A percentile compares a stretch with the other conserved stretches of the same genome.
Conservation (phyloP, 2,113 vertebrate species). For the Esox niger region DNA sequence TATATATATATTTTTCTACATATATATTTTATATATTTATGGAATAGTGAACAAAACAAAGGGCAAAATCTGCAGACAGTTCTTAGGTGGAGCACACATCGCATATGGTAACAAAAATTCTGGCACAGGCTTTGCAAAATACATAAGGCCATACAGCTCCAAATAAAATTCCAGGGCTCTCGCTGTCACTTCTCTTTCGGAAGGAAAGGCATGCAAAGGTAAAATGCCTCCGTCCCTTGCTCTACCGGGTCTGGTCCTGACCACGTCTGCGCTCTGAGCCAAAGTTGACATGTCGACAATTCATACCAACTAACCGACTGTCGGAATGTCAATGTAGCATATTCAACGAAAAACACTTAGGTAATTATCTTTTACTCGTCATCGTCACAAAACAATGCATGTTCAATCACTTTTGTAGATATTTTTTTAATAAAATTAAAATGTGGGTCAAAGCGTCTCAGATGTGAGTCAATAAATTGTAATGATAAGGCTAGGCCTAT, state of each 20-base stretch:
- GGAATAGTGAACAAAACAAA: conserved; percentile 18
- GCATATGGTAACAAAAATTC: conserved; percentile 20
- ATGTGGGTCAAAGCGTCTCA: not conserved
- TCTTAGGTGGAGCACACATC: conserved; percentile 8
- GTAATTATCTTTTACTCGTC: not conserved
- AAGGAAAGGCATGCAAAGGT: conserved; percentile 57
- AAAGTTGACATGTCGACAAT: conserved; percentile 74
- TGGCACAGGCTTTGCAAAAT: conserved; percentile 7
- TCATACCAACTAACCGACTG: conserved; percentile 63
- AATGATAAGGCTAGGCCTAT: not conserved
- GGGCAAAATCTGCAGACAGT: conserved; percentile 1
- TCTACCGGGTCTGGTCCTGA: conserved; percentile 59
- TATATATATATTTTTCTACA: no score
- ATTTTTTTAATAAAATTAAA: not conserved
- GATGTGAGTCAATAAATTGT: not conserved
- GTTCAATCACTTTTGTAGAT: not conserved
- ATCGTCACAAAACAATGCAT: not conserved
- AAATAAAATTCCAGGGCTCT: conserved; percentile 9
- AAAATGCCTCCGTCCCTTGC: conserved; percentile 68
- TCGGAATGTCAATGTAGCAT: conserved; percentile 55
- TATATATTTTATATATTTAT: no score
- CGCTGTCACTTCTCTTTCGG: conserved; percentile 63
- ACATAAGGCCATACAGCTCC: not conserved
- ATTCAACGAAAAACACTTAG: conserved; percentile 16
- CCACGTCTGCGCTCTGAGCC: conserved; percentile 69